phyloP scores from a whole-genome alignment of 2,797 vertebrate genomes.

The Sphenopsis melanotis region DNA sequence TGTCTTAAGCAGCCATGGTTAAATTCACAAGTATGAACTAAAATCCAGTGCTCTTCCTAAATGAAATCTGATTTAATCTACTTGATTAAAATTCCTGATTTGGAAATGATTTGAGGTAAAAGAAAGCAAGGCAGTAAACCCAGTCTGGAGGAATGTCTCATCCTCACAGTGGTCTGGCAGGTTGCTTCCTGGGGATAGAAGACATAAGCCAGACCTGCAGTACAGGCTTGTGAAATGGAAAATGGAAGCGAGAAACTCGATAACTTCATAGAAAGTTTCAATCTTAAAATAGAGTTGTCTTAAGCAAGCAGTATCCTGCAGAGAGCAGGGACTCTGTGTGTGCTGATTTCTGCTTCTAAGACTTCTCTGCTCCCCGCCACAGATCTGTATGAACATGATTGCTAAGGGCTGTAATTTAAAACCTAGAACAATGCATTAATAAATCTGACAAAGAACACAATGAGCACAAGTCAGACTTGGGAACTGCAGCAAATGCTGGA shows the following conservation, averaged over 20 bases:
- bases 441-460: constrained; percentile 44
- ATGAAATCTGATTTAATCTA: neutral
- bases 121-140: neutral
- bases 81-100: neutral
- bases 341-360: neutral
- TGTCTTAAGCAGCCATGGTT: neutral
- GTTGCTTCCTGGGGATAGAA: neutral
- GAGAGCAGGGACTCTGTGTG: neutral
- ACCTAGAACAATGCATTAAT: constrained; percentile 44
- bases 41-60: neutral
- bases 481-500: constrained; percentile 42
- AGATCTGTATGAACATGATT: neutral
- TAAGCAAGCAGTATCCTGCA: neutral
- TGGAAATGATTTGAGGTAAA: constrained; percentile 6
- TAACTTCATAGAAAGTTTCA: neutral
- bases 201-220: neutral
- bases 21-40: neutral
- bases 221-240: neutral
- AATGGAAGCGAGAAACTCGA: neutral
- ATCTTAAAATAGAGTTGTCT: neutral
- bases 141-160: neutral
- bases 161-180: neutral
- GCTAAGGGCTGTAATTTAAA: neutral
- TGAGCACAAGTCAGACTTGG: constrained; percentile 13
- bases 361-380: neutral